Conservation (phyloP, 2,888 invertebrate genomes). For the Hemistola chrysoprasaria region DNA sequence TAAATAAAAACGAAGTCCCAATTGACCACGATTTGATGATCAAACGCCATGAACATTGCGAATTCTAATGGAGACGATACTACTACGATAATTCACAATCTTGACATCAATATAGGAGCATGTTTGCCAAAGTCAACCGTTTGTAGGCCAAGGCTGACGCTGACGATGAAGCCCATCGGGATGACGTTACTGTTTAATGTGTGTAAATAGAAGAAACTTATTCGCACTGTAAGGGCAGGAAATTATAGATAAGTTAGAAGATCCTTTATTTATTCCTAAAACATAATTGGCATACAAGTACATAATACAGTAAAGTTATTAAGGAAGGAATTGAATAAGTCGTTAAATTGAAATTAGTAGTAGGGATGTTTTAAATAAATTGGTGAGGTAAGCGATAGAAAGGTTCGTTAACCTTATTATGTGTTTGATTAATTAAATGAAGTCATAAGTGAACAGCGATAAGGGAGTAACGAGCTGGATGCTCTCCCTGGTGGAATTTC, state of each 20-base stretch:
- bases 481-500: constrained; percentile 9
- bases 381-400: no score
- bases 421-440: not conserved
- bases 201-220: constrained; percentile 1
- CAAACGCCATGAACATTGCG: no score
- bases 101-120: constrained; percentile 11
- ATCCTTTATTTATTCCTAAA: not conserved
- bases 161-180: not conserved
- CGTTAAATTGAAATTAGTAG: no score
- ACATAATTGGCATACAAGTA: constrained; percentile 3
- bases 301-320: no score
- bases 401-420: no score
- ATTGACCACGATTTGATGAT: no score
- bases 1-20: no score
- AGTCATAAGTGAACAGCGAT: not conserved
- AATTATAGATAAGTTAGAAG: not conserved
- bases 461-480: constrained; percentile 1
- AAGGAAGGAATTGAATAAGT: no score
- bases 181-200: constrained; percentile 6
- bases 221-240: constrained; percentile 6
- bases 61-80: not conserved
- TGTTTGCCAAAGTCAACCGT: not conserved
- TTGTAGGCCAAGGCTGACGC: not conserved
- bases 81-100: no score
- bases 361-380: no score